Percentiles rank a stretch among this genome's conserved stretches.
These are phyloP conservation scores for Anneissia japonica DNA, from an alignment of 35 echinoderm and acorn worm species.

Conservation along the genomic window DNA sequence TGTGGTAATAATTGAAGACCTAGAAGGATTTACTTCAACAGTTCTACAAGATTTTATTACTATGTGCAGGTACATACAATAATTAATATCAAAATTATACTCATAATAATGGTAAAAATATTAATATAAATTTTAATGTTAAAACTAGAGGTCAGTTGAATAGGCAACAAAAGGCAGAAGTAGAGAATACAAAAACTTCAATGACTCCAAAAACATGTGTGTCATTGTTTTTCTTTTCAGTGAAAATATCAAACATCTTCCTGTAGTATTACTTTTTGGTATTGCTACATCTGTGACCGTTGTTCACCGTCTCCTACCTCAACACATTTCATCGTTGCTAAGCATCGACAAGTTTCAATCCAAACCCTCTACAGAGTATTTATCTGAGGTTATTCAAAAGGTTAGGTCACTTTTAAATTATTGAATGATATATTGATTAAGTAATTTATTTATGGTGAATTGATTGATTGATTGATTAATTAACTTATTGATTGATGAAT, in stretches of 20 bases:
- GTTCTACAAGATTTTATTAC: conserved; percentile 86
- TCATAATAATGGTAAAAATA: too few relatives aligned
- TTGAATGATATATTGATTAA: neutral
- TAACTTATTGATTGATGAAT: too few relatives aligned
- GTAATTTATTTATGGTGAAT: neutral
- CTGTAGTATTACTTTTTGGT: conserved; percentile 79
- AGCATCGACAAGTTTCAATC: conserved; percentile 97
- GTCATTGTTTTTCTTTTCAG: conserved; percentile 21
- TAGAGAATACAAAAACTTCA: neutral
- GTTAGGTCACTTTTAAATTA: conserved; percentile 19
- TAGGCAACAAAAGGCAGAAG: too few relatives aligned
- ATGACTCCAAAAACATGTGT: neutral
- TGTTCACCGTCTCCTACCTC: conserved; percentile 79
- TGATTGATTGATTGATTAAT: too few relatives aligned
- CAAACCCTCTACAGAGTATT: conserved; percentile 60
- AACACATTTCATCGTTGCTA: conserved; percentile 66
- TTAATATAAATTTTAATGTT: too few relatives aligned
- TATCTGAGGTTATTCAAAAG: conserved; percentile 61
- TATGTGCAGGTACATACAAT: conserved; percentile 54
- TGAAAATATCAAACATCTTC: conserved; percentile 58
- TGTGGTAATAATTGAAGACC: conserved; percentile 78
- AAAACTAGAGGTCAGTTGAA: too few relatives aligned
- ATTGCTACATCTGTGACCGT: conserved; percentile 81
- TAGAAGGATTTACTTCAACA: conserved; percentile 58
- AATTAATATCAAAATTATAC: too few relatives aligned